Evolutionary conservation across 2,797 vertebrate genomes (phyloP), one percentile per base, ranked within the genome.

Genomic region (Melanotaenia parkinsoni): DNA sequence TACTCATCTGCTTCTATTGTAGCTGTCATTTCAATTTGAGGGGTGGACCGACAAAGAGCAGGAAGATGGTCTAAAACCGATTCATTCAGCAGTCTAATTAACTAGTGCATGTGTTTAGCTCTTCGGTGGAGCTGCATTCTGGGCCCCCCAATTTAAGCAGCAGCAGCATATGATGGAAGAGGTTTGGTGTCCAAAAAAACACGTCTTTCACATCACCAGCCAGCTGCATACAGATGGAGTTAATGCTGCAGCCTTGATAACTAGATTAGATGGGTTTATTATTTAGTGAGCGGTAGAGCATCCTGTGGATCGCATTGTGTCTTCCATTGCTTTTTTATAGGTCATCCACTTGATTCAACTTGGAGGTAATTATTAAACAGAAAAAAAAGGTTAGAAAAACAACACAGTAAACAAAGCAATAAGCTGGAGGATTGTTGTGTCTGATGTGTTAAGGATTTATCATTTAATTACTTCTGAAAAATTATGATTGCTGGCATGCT

Each of bases 61-160:
- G 68, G 58, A 76, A 80, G 85, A 88, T 11, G 74, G 81, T 74
- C 82, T 77, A 68, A 87, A 87, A 66, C 32, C 16, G 37, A 83
- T 70, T 88, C 69, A 80, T 86, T 89, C 82, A 74, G 57, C 1
- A 51, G 73, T 76, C 67, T 86, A 91, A 91, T 91, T 89, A 90
- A 87, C 77, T 40, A 26, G 3, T 64, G 76, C 60, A 11, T 50
- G 65, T 67, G 30, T 84, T 82, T 72, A 75, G 85, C 84, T 85
- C 58, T 67, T 74, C 43, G 16, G 4, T 1, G 14, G 64, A 67
- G 60, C 50, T 30, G 51, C 20, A 40, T 40, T 56, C 30, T 76
- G 40, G 62, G 33, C 60, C 1, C 33, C 33, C 18, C 50, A n/a
- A 20, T 79, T 80, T 77, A 74, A 80, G 74, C 38, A 20, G 70